A percentile compares a stretch with the other conserved stretches of the same genome.
These are phyloP conservation scores for Bambusicola thoracicus DNA, from an alignment of 2,113 vertebrate species.

Conservation along the genomic window DNA sequence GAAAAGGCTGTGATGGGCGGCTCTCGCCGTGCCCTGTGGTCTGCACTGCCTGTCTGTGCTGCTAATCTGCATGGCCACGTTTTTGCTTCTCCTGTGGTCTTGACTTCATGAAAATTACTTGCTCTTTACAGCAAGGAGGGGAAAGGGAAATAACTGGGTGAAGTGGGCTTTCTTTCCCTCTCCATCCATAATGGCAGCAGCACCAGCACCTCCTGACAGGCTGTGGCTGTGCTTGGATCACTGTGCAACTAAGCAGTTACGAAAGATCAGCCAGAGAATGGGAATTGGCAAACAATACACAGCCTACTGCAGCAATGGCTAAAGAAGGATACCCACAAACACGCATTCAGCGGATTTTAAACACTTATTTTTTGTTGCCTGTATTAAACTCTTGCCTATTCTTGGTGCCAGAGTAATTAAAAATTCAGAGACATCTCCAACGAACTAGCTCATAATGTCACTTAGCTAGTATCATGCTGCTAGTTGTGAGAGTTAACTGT, in stretches of 20 bases:
- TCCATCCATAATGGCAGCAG: not conserved
- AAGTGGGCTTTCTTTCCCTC: not conserved
- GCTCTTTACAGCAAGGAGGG: not conserved
- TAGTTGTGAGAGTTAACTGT: not conserved
- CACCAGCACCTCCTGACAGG: not conserved
- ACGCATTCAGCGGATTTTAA: not conserved
- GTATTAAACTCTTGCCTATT: not conserved
- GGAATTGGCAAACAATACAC: not conserved
- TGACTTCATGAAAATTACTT: accelerated
- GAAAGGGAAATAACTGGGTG: not conserved
- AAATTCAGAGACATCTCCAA: not conserved
- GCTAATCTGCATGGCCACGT: accelerated
- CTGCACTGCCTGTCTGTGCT: accelerated
- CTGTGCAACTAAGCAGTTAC: not conserved
- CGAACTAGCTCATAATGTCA: not conserved
- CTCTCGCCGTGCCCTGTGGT: not conserved
- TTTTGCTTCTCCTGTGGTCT: not conserved
- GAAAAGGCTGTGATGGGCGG: slow-evolving; percentile 39
- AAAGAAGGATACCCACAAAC: not conserved
- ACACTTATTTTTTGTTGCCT: not conserved
- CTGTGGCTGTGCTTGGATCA: not conserved
- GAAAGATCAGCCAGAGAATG: not conserved
- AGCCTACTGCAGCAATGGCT: not conserved
- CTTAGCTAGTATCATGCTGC: not conserved
- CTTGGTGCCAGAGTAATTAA: not conserved